Conservation (phyloP, 2,888 invertebrate genomes). For the Megaustenia siamemsis region DNA sequence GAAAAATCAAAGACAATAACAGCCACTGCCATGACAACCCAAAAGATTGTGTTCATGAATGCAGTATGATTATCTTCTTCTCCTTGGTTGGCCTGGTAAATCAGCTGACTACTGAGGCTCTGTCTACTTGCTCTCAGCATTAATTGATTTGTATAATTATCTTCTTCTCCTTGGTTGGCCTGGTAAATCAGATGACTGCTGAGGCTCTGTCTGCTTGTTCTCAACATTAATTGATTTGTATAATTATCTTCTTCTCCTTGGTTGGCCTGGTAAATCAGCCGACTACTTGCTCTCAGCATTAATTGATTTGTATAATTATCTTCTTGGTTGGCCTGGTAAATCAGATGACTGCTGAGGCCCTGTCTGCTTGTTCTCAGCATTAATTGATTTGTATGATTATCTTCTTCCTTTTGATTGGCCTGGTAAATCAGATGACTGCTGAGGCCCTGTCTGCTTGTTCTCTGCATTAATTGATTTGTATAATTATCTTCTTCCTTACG, state of each 20-base stretch:
- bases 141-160: neutral
- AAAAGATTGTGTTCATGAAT: constrained; percentile 3
- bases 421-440: neutral
- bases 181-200: neutral
- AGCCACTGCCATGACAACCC: constrained; percentile 6
- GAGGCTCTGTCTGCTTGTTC: neutral
- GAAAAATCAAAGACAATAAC: constrained; percentile 19
- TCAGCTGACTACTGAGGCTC: neutral
- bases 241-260: neutral
- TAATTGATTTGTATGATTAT: no score
- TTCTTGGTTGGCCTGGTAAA: neutral
- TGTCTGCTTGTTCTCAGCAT: neutral
- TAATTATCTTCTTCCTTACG: neutral
- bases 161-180: neutral
- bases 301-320: neutral
- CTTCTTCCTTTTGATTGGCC: neutral
- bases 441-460: neutral
- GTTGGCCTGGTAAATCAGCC: neutral
- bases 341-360: neutral
- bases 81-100: neutral
- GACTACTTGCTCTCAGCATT: neutral
- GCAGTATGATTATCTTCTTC: neutral
- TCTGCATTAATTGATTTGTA: no score
- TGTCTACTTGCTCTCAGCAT: neutral
- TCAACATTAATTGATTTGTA: no score